These are phyloP conservation scores for Rhinopithecus roxellana DNA, from an alignment of 2,113 vertebrate genomes.

Conservation along the genomic window DNA sequence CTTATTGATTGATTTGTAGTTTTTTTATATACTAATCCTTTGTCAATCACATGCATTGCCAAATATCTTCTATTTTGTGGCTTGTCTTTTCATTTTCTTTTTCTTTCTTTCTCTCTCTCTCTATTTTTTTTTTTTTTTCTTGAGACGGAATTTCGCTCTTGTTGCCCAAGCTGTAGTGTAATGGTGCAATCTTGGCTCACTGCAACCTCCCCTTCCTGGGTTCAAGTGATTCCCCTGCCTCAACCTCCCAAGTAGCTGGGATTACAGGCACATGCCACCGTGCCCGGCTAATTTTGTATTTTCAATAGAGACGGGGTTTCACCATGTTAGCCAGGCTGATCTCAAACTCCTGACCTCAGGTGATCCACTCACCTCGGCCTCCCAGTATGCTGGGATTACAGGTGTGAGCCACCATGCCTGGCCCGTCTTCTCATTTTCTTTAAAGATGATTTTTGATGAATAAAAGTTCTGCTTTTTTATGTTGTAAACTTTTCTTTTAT, in stretches of 20 bases:
- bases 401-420: neutral
- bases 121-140: neutral
- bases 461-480: neutral
- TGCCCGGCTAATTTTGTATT: neutral
- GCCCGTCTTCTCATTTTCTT: neutral
- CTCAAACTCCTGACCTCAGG: neutral
- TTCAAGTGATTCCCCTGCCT: neutral
- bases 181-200: neutral
- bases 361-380: neutral
- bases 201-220: neutral
- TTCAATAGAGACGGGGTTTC: neutral
- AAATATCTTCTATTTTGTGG: neutral
- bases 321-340: neutral
- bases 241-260: neutral
- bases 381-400: neutral
- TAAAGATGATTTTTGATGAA: neutral
- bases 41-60: neutral
- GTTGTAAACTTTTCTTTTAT: neutral
- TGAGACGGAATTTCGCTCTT: neutral
- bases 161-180: neutral
- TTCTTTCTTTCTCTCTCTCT: too few species aligned
- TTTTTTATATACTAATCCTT: neutral
- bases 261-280: neutral
- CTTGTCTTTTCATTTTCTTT: neutral
- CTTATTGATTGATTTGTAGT: conserved; percentile 10